Base-by-base conservation (phyloP, 1,140 invertebrate genomes). In the Bombus terrestris region DNA sequence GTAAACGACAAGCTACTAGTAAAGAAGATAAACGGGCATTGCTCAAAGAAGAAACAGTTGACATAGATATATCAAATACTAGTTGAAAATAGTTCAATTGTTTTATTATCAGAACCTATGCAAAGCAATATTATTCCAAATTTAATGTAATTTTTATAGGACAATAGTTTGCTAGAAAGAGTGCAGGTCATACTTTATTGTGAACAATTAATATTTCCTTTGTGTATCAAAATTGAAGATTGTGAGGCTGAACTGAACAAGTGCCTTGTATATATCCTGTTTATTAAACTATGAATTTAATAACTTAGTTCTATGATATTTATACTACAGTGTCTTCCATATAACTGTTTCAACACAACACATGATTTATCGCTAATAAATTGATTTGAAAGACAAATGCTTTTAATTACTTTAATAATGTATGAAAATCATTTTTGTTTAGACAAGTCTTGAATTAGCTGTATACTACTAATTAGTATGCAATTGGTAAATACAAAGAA, bases 1-100 rank as follows among this genome's bases (percentile, higher is more conserved):
- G 95, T 39, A 96, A 96, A 88, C 96, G 96, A 64, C 93, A 94
- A 66, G 79, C 76, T 3, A 90, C 87, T 71, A 62, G 85, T 32
- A 96, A 96, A 80, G 96, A 96, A 81, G 96, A 96, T 1, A 96
- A 96, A 83, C 93, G 94, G 86, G 90, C 95, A 8, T 89, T 97
- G 59, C 89, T 96, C 32, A 95, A 96, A 71, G 96, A 96, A 59
- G 96, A 96, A 87, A 95, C 94, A 2, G 92, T 96, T 15, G 95
- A 96, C 69, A 93, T 95, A 22, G 94, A 95, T 83, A 87, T 94
- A 78, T 95, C 95, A 22, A 95, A 94, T 85, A 92, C 92, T 37
- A 95, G 94, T 91, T 95, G 91, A 95, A 80, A 85, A 22, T 79
- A 64, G 12, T n/a, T 77, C 18, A 76, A 81, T 28, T 39, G 47